Evolutionary conservation across 2,113 vertebrate genomes (phyloP).

Genomic region (Capricornis sumatraensis): DNA sequence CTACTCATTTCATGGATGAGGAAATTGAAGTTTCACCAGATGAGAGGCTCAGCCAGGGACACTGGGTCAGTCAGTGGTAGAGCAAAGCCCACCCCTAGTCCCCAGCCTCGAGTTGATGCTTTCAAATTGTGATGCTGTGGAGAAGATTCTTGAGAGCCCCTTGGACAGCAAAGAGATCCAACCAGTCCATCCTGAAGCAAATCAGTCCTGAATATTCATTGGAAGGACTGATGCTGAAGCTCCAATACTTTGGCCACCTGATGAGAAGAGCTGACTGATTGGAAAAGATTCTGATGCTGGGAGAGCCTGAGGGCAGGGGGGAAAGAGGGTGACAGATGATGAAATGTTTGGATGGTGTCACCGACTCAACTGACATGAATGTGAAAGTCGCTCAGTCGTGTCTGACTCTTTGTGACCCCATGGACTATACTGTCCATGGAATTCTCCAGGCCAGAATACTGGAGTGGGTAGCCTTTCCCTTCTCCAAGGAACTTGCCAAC

Average conservation of each 20-base stretch:
- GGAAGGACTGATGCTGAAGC: background rate
- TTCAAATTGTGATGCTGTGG: background rate
- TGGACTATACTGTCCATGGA: background rate
- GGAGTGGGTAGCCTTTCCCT: background rate
- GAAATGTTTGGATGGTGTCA: background rate
- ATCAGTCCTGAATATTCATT: background rate
- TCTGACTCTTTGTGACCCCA: background rate
- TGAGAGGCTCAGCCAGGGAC: background rate
- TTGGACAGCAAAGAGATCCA: background rate
- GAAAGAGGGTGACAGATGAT: accelerated
- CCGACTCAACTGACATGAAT: background rate
- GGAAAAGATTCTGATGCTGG: background rate
- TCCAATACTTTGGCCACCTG: background rate
- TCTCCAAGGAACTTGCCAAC: background rate
- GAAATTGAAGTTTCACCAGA: background rate
- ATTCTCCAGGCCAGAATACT: background rate
- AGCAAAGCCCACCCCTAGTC: background rate
- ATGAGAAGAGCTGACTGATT: background rate
- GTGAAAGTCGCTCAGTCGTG: background rate
- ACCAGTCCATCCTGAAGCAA: background rate
- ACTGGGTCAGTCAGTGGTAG: background rate
- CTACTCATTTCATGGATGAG: background rate
- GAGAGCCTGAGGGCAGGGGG: background rate
- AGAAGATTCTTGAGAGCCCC: background rate
- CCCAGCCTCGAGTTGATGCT: background rate